Conservation (phyloP, 2,797 vertebrate genomes). For the Parauchenoglanis punctatus region DNA sequence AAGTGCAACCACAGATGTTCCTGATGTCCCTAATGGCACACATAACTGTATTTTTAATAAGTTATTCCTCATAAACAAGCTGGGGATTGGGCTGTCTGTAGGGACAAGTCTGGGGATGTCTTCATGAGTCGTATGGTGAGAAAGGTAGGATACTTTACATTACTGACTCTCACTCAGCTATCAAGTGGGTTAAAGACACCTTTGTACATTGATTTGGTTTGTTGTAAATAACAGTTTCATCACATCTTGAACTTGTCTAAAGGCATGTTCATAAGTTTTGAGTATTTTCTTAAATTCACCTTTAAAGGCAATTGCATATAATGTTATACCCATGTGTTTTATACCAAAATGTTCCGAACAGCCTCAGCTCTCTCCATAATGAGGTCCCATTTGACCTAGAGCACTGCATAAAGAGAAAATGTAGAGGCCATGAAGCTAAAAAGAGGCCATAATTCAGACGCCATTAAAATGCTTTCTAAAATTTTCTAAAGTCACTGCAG, state of each 20-base stretch:
- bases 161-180: background rate
- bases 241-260: background rate
- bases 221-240: background rate
- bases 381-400: no score
- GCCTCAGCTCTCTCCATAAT: no score
- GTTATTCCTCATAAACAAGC: slow-evolving; percentile 40
- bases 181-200: background rate
- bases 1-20: slow-evolving; percentile 68
- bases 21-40: slow-evolving; percentile 23
- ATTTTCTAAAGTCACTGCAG: no score
- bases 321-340: no score
- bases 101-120: slow-evolving; percentile 46
- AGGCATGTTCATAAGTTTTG: no score
- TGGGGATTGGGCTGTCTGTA: slow-evolving; percentile 27
- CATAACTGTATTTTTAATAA: slow-evolving; percentile 34
- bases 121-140: slow-evolving; percentile 40
- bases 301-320: no score
- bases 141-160: slow-evolving; percentile 37
- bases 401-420: no score
- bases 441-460: no score
- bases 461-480: no score
- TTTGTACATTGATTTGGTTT: background rate
- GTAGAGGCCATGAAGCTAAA: no score
- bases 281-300: no score
- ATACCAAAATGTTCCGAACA: no score